These are phyloP conservation scores for Rhinopithecus roxellana DNA, from an alignment of 2,113 vertebrate genomes.

Conservation along the genomic window DNA sequence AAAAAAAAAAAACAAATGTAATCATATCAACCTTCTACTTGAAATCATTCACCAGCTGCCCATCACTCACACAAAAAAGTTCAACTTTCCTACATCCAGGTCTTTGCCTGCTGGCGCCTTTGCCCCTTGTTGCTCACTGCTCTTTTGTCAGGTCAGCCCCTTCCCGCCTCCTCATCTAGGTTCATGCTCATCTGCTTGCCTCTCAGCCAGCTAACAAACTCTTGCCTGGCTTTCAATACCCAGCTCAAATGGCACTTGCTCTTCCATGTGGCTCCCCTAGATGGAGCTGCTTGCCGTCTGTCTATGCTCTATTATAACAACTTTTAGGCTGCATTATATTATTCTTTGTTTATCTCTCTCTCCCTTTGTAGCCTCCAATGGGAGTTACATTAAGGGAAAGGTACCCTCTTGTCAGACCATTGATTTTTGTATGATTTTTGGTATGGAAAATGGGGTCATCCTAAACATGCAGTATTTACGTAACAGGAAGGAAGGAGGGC, in stretches of 20 bases:
- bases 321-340: not conserved
- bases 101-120: not conserved
- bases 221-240: not conserved
- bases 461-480: not conserved
- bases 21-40: not conserved
- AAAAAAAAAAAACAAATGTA: not conserved
- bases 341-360: not conserved
- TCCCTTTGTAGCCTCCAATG: not conserved
- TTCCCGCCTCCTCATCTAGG: not conserved
- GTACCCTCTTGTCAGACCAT: not conserved
- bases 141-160: not conserved
- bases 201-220: not conserved
- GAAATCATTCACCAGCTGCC: not conserved
- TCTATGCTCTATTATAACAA: not conserved
- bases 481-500: not conserved
- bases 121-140: rapidly evolving
- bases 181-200: not conserved
- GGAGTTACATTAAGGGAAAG: not conserved
- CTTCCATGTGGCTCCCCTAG: not conserved
- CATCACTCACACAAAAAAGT: not conserved
- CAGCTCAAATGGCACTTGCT: conserved; percentile 16
- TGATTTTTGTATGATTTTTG: not conserved
- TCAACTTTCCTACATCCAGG: not conserved
- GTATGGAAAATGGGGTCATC: not conserved
- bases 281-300: not conserved